Base-by-base conservation (phyloP, 37 sponge, comb jelly and placozoan species). In the Lycopodina hypogea region DNA sequence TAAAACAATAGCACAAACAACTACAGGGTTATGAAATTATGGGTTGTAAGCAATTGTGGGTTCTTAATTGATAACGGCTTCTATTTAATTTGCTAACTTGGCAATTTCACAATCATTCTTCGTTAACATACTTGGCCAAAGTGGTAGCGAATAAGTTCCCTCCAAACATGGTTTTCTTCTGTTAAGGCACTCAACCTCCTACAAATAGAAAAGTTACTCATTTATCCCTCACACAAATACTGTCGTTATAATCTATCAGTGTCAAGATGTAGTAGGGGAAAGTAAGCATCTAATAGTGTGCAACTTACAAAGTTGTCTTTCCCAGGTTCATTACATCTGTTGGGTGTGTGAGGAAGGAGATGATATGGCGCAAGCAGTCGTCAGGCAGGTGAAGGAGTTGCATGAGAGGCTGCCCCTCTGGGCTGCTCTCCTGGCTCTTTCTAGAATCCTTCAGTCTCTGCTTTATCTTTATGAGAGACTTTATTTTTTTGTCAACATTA, bases 301-400 rank as follows among this genome's bases (percentile, higher is more conserved):
- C 28, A 6, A 37, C 74, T 22, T 74, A 85, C 86, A 41, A 14
- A 33, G 64, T 66, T 0, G 79, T 59, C 23, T 23, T 41, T 23
- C 80, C 86, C 17, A 85, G 58, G 67, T 79, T 77, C 30, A 85
- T 57, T 2, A 85, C 68, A 65, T 85, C 86, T 36, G 23, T 48
- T 55, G 86, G 86, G 18, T 74, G 42, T 9, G 73, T 29, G 30
- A 85, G 74, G 34, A 72, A 65, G 3, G 79, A 55, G 26, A 79
- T 39, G 14, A 85, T 79, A 37, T 66, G 74, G 22, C 56, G 51
- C 34, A 78, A 34, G 59, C 79, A 78, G 74, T 79, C 86, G 51
- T 67, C 68, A 2, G 79, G 80, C 1, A 85, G 80, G 26, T 81
- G 33, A 37, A 21, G 12, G 9, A 66, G 23, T 32, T 73, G 52